These are phyloP conservation scores for Maconellicoccus hirsutus DNA, from an alignment of 1,140 invertebrate species.

Conservation along the genomic window DNA sequence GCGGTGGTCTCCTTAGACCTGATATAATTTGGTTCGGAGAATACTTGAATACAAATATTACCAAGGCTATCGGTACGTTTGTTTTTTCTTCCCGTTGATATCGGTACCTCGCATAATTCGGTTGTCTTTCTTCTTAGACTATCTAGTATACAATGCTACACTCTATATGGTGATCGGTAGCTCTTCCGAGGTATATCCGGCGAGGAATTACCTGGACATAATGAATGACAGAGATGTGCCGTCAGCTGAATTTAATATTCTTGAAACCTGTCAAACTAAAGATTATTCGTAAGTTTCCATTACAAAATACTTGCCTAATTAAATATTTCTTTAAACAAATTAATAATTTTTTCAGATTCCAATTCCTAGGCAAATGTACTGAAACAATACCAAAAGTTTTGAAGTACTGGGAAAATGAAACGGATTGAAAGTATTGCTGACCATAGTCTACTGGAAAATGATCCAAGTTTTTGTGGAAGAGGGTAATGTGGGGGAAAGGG, in stretches of 20 bases:
- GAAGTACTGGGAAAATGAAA: neutral
- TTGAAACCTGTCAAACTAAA: conserved; percentile 57
- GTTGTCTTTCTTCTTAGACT: conserved; percentile 36
- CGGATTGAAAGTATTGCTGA: too few species aligned
- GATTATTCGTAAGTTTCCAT: conserved; percentile 47
- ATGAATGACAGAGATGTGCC: conserved; percentile 62
- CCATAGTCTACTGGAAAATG: too few species aligned
- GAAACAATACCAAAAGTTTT: conserved; percentile 54
- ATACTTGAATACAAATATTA: conserved; percentile 50
- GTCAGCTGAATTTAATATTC: conserved; percentile 83
- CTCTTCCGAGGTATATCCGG: conserved; percentile 79
- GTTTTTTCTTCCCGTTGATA: neutral
- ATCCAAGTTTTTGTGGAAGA: too few species aligned
- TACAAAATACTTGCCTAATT: neutral
- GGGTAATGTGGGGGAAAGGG: too few species aligned
- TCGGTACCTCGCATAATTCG: neutral
- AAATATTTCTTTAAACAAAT: conserved; percentile 16
- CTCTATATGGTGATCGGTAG: conserved; percentile 74
- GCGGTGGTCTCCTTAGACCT: conserved; percentile 63
- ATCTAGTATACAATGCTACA: conserved; percentile 59
- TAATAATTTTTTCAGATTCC: conserved; percentile 48
- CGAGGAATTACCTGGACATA: conserved; percentile 80
- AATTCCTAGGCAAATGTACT: conserved; percentile 66
- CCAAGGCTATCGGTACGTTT: conserved; percentile 48
- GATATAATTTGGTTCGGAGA: conserved; percentile 89